phyloP scores from a whole-genome alignment of 1,140 invertebrate species.

The Drosophila orosa region DNA sequence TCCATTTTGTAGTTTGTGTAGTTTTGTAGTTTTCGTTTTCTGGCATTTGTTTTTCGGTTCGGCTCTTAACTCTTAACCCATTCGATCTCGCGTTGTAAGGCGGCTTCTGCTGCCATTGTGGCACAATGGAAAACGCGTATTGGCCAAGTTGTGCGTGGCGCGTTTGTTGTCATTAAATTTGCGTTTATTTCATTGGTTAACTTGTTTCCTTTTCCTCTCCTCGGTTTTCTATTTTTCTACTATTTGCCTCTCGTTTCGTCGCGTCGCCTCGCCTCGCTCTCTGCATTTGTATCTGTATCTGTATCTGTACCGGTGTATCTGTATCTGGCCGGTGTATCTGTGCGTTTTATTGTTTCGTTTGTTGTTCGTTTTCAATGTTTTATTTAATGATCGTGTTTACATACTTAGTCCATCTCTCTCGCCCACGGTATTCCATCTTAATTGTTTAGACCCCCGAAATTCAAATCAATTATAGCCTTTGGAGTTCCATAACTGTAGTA shows the following conservation, averaged over 20 bases:
- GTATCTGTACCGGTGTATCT: slow-evolving; percentile 23
- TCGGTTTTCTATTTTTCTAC: slow-evolving; percentile 57
- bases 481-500: neutral
- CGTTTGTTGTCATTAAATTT: slow-evolving; percentile 81
- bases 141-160: slow-evolving; percentile 73
- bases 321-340: slow-evolving; percentile 32
- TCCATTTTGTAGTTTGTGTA: slow-evolving; percentile 76
- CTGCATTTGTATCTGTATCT: slow-evolving; percentile 12
- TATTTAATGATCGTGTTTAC: slow-evolving; percentile 78
- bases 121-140: slow-evolving; percentile 73
- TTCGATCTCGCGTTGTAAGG: slow-evolving; percentile 53
- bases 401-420: slow-evolving; percentile 60
- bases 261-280: neutral
- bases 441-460: slow-evolving; percentile 37
- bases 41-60: slow-evolving; percentile 13
- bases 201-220: slow-evolving; percentile 60
- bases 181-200: slow-evolving; percentile 82
- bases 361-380: slow-evolving; percentile 61
- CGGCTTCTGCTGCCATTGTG: slow-evolving; percentile 35
- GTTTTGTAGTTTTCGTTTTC: slow-evolving; percentile 75
- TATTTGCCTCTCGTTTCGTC: slow-evolving; percentile 29
- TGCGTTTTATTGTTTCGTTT: slow-evolving; percentile 69
- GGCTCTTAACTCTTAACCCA: slow-evolving; percentile 12
- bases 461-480: slow-evolving; percentile 30
- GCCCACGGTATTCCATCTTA: slow-evolving; percentile 63